phyloP scores from a whole-genome alignment of 2,113 vertebrate species.

The Melanostigma gelatinosum region DNA sequence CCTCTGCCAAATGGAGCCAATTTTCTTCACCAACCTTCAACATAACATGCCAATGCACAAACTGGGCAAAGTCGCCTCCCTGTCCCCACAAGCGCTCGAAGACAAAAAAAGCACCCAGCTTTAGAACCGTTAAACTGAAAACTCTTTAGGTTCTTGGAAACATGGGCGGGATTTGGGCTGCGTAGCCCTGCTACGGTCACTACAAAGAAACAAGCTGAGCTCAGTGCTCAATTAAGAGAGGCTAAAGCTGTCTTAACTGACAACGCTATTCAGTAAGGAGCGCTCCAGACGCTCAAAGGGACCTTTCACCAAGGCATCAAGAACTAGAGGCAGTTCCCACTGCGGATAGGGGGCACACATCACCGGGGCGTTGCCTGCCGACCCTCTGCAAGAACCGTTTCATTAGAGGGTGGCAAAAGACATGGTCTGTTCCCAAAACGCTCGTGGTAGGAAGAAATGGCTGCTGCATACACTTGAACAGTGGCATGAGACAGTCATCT shows the following conservation, averaged over 20 bases:
- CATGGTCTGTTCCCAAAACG: not conserved
- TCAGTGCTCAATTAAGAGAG: not conserved
- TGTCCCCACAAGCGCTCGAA: not conserved
- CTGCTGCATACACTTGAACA: not conserved
- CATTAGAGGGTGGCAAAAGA: not conserved
- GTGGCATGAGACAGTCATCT: too few relatives aligned
- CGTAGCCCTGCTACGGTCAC: not conserved
- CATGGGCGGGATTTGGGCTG: not conserved
- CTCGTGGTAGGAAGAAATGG: not conserved
- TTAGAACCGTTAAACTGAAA: not conserved
- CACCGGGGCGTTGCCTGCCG: not conserved
- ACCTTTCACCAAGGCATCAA: not conserved
- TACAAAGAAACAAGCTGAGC: not conserved
- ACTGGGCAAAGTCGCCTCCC: not conserved
- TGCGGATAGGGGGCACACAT: not conserved
- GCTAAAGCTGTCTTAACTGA: not conserved
- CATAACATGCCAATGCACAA: not conserved
- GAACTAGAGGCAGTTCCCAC: not conserved
- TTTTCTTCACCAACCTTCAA: not conserved
- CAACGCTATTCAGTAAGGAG: not conserved
- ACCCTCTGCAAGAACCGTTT: not conserved
- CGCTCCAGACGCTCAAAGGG: not conserved
- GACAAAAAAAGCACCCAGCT: not conserved
- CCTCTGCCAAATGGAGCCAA: not conserved
- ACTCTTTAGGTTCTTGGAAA: not conserved